Percentiles rank a stretch among this genome's conserved stretches.
Evolutionary conservation across 2,888 invertebrate genomes (phyloP).

Genomic region (Phytoseiulus persimilis): DNA sequence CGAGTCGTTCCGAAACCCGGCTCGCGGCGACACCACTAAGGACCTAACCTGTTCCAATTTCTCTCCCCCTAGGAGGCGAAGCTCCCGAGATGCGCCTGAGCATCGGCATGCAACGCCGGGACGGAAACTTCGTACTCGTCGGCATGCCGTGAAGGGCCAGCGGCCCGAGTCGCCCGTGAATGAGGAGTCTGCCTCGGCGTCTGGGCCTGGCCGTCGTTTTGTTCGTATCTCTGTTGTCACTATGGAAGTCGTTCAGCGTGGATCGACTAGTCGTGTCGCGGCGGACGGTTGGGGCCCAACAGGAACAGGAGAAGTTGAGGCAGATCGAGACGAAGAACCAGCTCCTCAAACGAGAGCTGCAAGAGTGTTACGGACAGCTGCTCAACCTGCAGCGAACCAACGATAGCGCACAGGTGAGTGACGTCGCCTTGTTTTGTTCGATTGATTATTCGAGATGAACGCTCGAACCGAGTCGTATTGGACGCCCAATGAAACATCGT

Average conservation of each 20-base stretch:
- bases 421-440: background rate
- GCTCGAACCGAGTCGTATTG: too few species aligned
- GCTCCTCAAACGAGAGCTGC: slow-evolving; percentile 17
- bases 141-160: background rate
- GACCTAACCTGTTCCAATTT: background rate
- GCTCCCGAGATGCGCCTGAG: background rate
- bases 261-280: slow-evolving; percentile 32
- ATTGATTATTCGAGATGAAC: too few species aligned
- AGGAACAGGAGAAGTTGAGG: slow-evolving; percentile 28
- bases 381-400: slow-evolving; percentile 35
- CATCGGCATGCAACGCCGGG: too few species aligned
- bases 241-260: slow-evolving; percentile 36
- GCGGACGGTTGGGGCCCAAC: slow-evolving; percentile 8
- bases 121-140: background rate
- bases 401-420: slow-evolving; percentile 32
- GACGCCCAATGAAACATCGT: too few species aligned
- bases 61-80: background rate
- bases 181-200: slow-evolving; percentile 33
- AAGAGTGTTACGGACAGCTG: slow-evolving; percentile 35
- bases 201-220: slow-evolving; percentile 36
- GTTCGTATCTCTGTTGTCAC: slow-evolving; percentile 26
- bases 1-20: background rate
- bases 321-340: slow-evolving; percentile 6
- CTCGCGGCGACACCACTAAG: background rate
- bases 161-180: background rate